phyloP scores from a whole-genome alignment of 2,113 vertebrate species.

The Salvelinus namaycush region DNA sequence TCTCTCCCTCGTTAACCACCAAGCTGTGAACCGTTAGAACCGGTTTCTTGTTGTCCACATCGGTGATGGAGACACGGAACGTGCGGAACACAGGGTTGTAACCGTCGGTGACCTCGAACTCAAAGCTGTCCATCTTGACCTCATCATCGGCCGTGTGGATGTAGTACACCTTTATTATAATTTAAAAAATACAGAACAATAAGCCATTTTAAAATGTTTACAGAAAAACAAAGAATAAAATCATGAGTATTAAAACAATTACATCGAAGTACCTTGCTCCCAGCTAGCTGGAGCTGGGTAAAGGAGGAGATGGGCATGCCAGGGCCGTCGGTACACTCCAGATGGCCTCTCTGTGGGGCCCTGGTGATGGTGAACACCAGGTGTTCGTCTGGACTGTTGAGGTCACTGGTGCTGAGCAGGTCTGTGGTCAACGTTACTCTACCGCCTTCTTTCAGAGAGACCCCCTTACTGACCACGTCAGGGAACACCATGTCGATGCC shows the following conservation, averaged over 20 bases:
- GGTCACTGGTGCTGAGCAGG: conserved; percentile 89
- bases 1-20: conserved; percentile 82
- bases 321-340: conserved; percentile 87
- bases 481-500: conserved; percentile 90
- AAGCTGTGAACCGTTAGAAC: conserved; percentile 85
- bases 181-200: conserved; percentile 34
- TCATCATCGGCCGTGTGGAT: conserved; percentile 94
- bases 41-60: conserved; percentile 97
- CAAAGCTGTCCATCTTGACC: conserved; percentile 96
- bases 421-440: conserved; percentile 89
- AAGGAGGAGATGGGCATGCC: conserved; percentile 86
- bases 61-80: conserved; percentile 89
- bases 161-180: conserved; percentile 78
- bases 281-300: conserved; percentile 90
- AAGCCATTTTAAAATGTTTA: neutral
- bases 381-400: conserved; percentile 94
- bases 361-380: conserved; percentile 90
- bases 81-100: conserved; percentile 93
- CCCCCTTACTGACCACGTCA: conserved; percentile 91
- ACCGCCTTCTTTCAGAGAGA: conserved; percentile 92
- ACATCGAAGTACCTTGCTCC: conserved; percentile 76
- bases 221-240: neutral
- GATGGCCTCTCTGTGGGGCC: conserved; percentile 86
- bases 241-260: neutral
- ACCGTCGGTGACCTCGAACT: conserved; percentile 95